Percentiles rank a stretch among this genome's conserved stretches.
phyloP scores from a whole-genome alignment of 35 echinoderm and acorn worm species.

The Amphiura filiformis region DNA sequence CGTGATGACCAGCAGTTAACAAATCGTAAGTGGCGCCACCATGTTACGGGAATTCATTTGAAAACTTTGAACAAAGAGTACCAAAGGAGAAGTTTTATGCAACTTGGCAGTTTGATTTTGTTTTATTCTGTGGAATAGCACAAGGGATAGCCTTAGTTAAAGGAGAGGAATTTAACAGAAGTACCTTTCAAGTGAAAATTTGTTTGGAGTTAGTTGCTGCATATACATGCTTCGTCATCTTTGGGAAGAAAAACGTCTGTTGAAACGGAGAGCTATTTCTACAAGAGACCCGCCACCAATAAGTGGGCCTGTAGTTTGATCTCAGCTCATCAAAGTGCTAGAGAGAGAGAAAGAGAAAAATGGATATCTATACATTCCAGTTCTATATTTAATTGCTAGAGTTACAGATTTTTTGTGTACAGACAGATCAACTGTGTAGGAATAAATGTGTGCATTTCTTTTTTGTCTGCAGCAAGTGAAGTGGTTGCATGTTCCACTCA shows the following conservation, averaged over 20 bases:
- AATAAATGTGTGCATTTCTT: background rate
- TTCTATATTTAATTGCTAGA: background rate
- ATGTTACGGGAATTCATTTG: no score
- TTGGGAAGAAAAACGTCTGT: background rate
- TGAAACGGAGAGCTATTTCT: background rate
- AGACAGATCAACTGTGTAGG: background rate
- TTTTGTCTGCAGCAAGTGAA: background rate
- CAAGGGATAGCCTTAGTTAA: no score
- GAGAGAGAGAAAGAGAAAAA: background rate
- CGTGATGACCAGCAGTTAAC: no score
- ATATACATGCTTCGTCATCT: no score
- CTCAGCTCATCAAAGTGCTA: background rate
- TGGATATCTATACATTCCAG: constrained; percentile 7
- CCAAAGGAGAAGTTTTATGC: no score
- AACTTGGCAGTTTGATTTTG: no score
- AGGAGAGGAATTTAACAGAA: no score
- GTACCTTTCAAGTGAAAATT: no score
- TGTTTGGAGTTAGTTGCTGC: no score
- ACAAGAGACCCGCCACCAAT: background rate
- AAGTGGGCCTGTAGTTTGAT: background rate
- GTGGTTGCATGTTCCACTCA: background rate
- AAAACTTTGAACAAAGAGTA: no score
- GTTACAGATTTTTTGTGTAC: background rate
- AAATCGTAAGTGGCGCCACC: no score
- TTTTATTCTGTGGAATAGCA: no score